Conservation (phyloP, 2,888 invertebrate genomes). For the Myathropa florea region DNA sequence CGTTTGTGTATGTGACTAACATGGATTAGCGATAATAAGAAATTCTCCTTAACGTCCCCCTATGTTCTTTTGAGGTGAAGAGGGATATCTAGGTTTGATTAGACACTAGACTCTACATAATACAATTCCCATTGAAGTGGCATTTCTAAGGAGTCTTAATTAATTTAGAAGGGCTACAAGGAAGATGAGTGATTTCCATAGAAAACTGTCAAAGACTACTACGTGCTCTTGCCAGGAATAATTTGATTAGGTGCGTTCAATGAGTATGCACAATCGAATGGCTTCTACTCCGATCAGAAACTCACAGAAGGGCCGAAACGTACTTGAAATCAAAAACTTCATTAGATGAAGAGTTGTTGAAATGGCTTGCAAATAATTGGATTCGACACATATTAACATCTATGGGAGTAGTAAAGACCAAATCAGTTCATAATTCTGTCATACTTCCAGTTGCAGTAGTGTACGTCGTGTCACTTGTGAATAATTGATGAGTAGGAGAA, state of each 20-base stretch:
- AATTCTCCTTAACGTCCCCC: background rate
- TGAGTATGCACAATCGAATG: background rate
- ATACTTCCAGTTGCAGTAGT: background rate
- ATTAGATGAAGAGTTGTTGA: background rate
- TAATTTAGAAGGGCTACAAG: background rate
- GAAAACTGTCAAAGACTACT: background rate
- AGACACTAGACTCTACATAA: background rate
- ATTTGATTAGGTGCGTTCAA: background rate
- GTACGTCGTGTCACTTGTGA: background rate
- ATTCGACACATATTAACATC: too few relatives aligned
- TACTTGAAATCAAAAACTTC: background rate
- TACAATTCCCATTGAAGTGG: background rate
- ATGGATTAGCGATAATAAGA: constrained; percentile 24
- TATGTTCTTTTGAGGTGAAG: background rate
- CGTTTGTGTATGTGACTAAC: background rate
- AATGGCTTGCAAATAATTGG: background rate
- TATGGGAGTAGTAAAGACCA: background rate
- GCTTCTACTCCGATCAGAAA: background rate
- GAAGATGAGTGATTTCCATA: background rate
- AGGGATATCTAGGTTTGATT: background rate
- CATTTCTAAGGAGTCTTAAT: background rate
- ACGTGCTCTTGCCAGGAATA: background rate
- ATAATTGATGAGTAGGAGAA: background rate
- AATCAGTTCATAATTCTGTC: background rate
- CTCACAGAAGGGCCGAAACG: background rate